A percentile compares a stretch with the other conserved stretches of the same genome.
Conservation (phyloP, 2,888 invertebrate species). For the Lathronympha strigana region DNA sequence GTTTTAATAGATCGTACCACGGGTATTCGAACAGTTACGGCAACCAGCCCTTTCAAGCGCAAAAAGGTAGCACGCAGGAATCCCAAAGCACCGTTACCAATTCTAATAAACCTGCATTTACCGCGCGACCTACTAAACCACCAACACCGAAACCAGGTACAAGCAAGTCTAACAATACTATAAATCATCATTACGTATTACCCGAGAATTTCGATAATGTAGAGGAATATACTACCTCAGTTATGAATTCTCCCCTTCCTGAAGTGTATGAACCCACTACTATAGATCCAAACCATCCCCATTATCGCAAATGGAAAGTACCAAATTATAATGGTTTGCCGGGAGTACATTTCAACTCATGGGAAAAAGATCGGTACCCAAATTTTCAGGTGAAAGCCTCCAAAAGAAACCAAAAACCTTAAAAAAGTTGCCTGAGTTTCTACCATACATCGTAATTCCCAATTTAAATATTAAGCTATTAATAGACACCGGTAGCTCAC, state of each 20-base stretch:
- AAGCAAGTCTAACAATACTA: background rate
- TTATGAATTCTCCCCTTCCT: too few species aligned
- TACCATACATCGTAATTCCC: background rate
- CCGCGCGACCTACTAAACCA: background rate
- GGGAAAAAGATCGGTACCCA: background rate
- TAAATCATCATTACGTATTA: background rate
- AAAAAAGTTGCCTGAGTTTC: background rate
- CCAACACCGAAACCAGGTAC: background rate
- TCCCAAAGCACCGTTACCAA: background rate
- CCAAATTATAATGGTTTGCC: too few species aligned
- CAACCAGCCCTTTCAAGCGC: background rate
- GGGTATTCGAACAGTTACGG: background rate
- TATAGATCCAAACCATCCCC: too few species aligned
- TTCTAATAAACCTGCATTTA: constrained; percentile 3
- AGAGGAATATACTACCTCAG: too few species aligned
- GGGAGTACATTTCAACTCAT: background rate
- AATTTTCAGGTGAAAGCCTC: constrained; percentile 14
- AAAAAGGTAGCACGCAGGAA: background rate
- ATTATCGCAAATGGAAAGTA: background rate
- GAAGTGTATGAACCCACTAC: too few species aligned
- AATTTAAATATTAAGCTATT: too few species aligned
- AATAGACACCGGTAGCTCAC: too few species aligned
- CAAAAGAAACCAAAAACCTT: background rate
- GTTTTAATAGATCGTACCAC: background rate
- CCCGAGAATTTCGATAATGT: too few species aligned